Base-by-base conservation (phyloP, 2,113 vertebrate species). In the Arvicanthis niloticus region DNA sequence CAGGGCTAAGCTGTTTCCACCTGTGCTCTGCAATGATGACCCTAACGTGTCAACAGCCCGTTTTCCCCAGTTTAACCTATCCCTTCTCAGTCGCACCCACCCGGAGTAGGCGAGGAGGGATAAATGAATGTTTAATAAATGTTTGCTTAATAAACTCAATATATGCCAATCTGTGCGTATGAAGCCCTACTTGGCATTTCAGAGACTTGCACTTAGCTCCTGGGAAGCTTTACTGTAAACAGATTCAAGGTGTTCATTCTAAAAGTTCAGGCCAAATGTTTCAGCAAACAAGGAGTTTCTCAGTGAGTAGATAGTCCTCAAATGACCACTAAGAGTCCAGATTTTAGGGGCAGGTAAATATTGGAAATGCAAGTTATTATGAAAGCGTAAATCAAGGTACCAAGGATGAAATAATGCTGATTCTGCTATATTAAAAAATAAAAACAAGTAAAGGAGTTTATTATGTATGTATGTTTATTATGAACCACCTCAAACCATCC, bases 141-240 rank as follows among this genome's bases (percentile, higher is more conserved):
- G 53, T 82, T 75, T 45, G 13, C 19, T 82, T 53, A 82, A 91
- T 72, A 82, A 40, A 81, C 45, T 76, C 62, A 84, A 87, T 3
- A 72, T 0, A 40, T 11, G 9, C n/a, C 56, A 62, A 84, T 67
- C n/a, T 21, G n/a, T 29, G 34, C 3, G 31, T 37, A 16, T 17
- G 76, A 93, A 75, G 48, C 56, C 62, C 40, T 21, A n/a, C 4
- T 78, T 72, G 34, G 62, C 81, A 42, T 37, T 80, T 86, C 67
- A 80, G 37, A 67, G 86, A 91, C 73, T 78, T 67, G 62, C 34
- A 48, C 16, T 78, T 13, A 31, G 29, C 81, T 75, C 48, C 67
- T 34, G 87, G 77, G 65, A 95, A 73, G 67, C 53, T 24, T 80
- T 56, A 4, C 68, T 56, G 40, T 56, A 95, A 92, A 96, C 60